A percentile compares a stretch with the other conserved stretches of the same genome.
These are phyloP conservation scores for Trichacis sp. DNA, from an alignment of 2,888 invertebrate species.

Conservation along the genomic window DNA sequence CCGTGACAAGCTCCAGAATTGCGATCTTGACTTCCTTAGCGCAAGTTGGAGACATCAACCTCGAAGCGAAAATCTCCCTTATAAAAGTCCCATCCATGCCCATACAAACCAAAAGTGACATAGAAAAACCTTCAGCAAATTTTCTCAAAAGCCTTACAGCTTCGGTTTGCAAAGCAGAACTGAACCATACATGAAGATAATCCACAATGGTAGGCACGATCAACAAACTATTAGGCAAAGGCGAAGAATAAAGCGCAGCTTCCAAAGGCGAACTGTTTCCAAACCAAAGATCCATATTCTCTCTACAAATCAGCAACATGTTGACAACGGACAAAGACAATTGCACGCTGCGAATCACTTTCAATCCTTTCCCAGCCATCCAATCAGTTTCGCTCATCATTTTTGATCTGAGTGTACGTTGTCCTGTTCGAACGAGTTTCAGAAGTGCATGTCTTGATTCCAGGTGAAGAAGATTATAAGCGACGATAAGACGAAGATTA, in stretches of 20 bases:
- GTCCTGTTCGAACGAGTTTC: conserved; percentile 63
- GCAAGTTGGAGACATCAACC: conserved; percentile 72
- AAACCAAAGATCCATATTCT: conserved; percentile 57
- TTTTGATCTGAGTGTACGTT: conserved; percentile 59
- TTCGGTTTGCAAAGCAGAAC: conserved; percentile 72
- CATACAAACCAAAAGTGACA: conserved; percentile 74
- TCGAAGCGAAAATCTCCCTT: conserved; percentile 72
- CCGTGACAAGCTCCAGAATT: conserved; percentile 68
- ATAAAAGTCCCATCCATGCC: conserved; percentile 74
- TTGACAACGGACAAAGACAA: conserved; percentile 65
- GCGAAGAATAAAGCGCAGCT: conserved; percentile 66
- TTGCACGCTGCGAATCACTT: conserved; percentile 65
- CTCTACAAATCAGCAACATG: conserved; percentile 63
- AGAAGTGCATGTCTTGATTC: conserved; percentile 65
- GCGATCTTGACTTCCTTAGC: conserved; percentile 68
- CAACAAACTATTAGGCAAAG: conserved; percentile 64
- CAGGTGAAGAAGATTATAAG: conserved; percentile 63
- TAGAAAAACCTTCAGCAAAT: conserved; percentile 72
- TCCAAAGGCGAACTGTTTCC: conserved; percentile 64
- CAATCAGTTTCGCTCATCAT: conserved; percentile 68
- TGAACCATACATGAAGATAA: conserved; percentile 73
- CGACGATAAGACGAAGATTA: conserved; percentile 62
- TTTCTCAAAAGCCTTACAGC: conserved; percentile 72
- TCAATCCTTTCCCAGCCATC: conserved; percentile 66
- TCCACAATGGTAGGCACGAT: conserved; percentile 72